These are phyloP conservation scores for Dendropsophus ebraccatus DNA, from an alignment of 2,113 vertebrate species.

Conservation along the genomic window DNA sequence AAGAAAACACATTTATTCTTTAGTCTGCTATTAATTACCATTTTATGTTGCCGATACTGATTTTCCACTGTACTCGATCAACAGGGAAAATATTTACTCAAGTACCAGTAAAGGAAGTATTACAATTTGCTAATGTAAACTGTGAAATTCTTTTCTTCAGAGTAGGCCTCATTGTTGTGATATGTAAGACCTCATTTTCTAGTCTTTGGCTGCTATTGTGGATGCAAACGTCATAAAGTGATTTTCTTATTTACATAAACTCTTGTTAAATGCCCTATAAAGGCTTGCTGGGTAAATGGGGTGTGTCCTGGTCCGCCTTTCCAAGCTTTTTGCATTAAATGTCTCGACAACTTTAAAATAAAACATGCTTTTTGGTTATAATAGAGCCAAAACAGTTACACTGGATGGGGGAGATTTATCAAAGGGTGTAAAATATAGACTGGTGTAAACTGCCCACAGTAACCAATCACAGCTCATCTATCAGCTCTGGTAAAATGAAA, in stretches of 20 bases:
- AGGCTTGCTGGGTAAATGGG: background rate
- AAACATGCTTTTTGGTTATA: too few species aligned
- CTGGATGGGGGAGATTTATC: too few species aligned
- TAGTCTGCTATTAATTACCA: conserved; percentile 55
- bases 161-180: background rate
- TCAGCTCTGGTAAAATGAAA: too few species aligned
- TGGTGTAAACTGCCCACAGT: too few species aligned
- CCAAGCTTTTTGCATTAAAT: too few species aligned
- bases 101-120: background rate
- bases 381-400: too few species aligned
- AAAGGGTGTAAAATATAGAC: too few species aligned
- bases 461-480: too few species aligned
- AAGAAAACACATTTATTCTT: conserved; percentile 43
- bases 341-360: too few species aligned
- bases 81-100: conserved; percentile 31
- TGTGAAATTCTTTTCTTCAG: conserved; percentile 2
- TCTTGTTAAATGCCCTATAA: background rate
- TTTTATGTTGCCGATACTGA: conserved; percentile 45
- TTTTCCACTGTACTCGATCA: conserved; percentile 19
- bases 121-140: conserved; percentile 17
- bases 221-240: background rate
- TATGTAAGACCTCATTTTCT: too few species aligned
- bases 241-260: background rate
- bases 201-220: background rate
- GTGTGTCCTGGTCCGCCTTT: too few species aligned